Conservation (phyloP, 2,797 vertebrate genomes). For the Telmatherina bonti region DNA sequence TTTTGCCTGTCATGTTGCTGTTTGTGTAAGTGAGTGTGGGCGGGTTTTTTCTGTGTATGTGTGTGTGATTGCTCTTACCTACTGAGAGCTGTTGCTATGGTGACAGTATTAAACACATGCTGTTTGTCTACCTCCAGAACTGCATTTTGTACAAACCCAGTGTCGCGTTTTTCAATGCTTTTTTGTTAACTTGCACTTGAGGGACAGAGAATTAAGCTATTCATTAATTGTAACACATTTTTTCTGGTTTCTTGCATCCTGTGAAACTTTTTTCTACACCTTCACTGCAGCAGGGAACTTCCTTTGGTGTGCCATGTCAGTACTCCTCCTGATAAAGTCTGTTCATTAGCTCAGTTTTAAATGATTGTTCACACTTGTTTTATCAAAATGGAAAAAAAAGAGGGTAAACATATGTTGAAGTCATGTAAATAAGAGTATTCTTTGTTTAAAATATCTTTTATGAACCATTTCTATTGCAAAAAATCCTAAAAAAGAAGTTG, state of each 20-base stretch:
- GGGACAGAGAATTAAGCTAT: constrained; percentile 3
- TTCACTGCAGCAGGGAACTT: not conserved
- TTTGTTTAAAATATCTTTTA: not conserved
- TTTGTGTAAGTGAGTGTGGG: constrained; percentile 13
- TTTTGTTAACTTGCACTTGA: constrained; percentile 17
- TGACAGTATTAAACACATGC: constrained; percentile 72
- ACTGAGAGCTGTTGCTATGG: constrained; percentile 78
- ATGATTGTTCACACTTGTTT: not conserved
- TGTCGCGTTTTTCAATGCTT: constrained; percentile 42
- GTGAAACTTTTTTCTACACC: not conserved
- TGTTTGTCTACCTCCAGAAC: constrained; percentile 74
- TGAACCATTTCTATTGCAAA: not conserved
- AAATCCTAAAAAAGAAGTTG: not conserved
- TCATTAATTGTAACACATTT: constrained; percentile 1
- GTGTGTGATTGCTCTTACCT: constrained; percentile 61
- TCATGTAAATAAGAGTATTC: not conserved
- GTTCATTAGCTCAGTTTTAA: not conserved
- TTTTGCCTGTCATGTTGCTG: constrained; percentile 5
- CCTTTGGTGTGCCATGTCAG: not conserved
- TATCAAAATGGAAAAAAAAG: not conserved
- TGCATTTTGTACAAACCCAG: constrained; percentile 59
- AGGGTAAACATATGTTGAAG: not conserved
- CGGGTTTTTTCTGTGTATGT: constrained; percentile 41
- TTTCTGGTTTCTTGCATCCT: constrained; percentile 10
- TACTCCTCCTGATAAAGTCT: not conserved